These are phyloP conservation scores for Erythrocercus mccallii DNA, from an alignment of 2,113 vertebrate species.

Conservation along the genomic window DNA sequence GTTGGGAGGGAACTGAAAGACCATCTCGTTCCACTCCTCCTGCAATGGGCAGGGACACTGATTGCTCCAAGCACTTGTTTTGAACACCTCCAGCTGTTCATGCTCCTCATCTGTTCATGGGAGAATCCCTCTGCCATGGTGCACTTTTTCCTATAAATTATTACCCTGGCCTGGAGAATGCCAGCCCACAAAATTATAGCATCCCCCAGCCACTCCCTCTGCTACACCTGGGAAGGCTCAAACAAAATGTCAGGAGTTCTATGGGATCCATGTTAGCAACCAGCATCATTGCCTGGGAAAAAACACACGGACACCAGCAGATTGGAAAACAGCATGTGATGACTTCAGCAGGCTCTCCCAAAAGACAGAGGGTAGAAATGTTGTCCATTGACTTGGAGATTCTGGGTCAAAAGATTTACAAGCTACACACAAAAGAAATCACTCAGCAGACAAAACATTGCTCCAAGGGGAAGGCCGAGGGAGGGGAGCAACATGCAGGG, in stretches of 20 bases:
- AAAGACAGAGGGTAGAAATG: not conserved
- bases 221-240: not conserved
- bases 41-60: not conserved
- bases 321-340: not conserved
- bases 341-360: accelerated
- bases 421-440: not conserved
- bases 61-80: not conserved
- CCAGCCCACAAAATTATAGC: not conserved
- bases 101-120: not conserved
- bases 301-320: not conserved
- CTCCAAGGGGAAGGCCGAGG: not conserved
- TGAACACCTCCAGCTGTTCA: not conserved
- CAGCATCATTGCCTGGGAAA: not conserved
- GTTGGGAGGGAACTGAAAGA: not conserved
- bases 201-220: not conserved
- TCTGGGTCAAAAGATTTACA: not conserved
- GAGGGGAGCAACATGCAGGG: accelerated
- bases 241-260: accelerated
- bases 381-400: not conserved
- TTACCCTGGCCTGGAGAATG: not conserved
- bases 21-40: not conserved
- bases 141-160: not conserved
- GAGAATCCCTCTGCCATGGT: not conserved
- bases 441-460: not conserved
- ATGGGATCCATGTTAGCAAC: accelerated